A percentile compares a stretch with the other conserved stretches of the same genome.
phyloP scores from a whole-genome alignment of 2,113 vertebrate genomes.

The Myotis yumanensis region DNA sequence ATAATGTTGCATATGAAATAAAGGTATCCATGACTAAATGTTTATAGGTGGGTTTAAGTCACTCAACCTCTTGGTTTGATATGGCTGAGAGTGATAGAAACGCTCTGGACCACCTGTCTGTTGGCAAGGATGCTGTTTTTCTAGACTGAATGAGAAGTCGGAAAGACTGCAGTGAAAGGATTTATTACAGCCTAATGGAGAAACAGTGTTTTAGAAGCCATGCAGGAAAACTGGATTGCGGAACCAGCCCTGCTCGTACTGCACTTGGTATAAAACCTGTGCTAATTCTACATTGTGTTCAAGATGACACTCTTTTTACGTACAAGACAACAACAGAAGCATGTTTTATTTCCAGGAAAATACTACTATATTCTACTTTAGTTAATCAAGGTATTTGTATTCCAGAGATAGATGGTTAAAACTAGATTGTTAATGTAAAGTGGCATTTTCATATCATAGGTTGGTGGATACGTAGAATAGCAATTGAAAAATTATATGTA shows the following conservation, averaged over 20 bases:
- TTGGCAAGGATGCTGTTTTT: neutral
- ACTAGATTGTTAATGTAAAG: neutral
- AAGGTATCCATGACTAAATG: neutral
- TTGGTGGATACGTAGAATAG: neutral
- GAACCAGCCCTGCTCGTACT: no score
- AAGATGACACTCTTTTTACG: slow-evolving; percentile 21
- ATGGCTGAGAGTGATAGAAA: neutral
- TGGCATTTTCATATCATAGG: neutral
- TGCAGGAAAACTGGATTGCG: neutral
- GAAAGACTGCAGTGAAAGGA: neutral
- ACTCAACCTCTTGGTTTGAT: neutral
- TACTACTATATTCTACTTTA: neutral
- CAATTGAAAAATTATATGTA: slow-evolving; percentile 32
- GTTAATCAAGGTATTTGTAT: slow-evolving; percentile 51
- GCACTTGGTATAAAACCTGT: neutral
- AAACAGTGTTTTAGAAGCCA: neutral
- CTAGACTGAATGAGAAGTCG: neutral
- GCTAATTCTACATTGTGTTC: neutral
- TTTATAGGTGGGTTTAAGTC: neutral
- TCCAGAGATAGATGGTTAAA: neutral
- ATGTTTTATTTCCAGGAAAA: slow-evolving; percentile 38
- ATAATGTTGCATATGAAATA: neutral
- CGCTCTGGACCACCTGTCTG: accelerated
- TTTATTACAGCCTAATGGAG: neutral
- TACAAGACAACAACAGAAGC: slow-evolving; percentile 44